Evolutionary conservation across 37 sponge, comb jelly and placozoan species (phyloP).

Genomic region (Cliona cf. orientalis): DNA sequence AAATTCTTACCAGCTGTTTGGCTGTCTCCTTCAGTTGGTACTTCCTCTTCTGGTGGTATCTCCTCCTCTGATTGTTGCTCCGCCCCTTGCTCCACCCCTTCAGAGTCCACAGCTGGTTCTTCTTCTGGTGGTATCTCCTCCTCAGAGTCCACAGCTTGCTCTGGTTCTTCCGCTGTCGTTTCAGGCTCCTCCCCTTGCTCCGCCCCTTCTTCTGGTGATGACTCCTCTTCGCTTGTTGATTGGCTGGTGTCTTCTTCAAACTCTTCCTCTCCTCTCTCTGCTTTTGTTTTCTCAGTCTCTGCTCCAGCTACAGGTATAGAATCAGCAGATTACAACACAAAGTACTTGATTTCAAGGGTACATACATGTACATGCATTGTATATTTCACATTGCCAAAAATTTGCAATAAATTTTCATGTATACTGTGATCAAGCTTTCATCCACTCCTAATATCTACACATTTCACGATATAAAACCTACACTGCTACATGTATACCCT

Average conservation of each 20-base stretch:
- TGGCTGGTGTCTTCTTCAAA: slow-evolving; percentile 7
- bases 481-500: too few relatives aligned
- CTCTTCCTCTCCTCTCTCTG: slow-evolving; percentile 25
- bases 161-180: background rate
- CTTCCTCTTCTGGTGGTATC: background rate
- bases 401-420: too few relatives aligned
- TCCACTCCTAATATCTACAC: too few relatives aligned
- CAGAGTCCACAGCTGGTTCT: background rate
- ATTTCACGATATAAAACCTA: too few relatives aligned
- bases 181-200: slow-evolving; percentile 9
- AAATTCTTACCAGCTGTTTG: too few relatives aligned
- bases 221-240: slow-evolving; percentile 7
- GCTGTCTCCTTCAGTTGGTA: background rate
- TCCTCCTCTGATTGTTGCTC: background rate
- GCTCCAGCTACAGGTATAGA: background rate
- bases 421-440: too few relatives aligned
- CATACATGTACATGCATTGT: too few relatives aligned
- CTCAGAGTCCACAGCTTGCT: background rate
- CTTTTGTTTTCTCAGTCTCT: background rate
- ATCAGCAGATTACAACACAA: background rate
- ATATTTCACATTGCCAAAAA: too few relatives aligned
- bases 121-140: slow-evolving; percentile 2
- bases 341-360: too few relatives aligned
- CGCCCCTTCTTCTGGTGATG: slow-evolving; percentile 12
- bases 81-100: slow-evolving; percentile 3